Evolutionary conservation across 2,888 invertebrate genomes (phyloP).

Genomic region (Agrotis clavis): DNA sequence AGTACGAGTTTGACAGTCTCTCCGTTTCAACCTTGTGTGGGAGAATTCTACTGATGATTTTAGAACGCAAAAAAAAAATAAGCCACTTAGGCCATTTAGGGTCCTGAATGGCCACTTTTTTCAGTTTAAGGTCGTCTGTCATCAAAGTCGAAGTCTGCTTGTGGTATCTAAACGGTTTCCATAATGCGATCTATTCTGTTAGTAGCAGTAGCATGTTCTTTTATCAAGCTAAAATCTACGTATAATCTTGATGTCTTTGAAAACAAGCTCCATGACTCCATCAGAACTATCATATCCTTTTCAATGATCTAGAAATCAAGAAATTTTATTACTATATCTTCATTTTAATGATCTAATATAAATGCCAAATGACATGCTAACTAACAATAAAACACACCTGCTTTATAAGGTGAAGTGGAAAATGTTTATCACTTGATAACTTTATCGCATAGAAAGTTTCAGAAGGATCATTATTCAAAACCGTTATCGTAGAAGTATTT

Average conservation of each 20-base stretch:
- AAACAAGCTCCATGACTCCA: not conserved
- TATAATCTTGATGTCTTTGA: conserved; percentile 3
- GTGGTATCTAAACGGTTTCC: not conserved
- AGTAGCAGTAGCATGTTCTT: not conserved
- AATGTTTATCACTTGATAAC: conserved; percentile 43
- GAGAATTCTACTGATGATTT: too few species aligned
- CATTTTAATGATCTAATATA: conserved; percentile 58
- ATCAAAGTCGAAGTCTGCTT: too few species aligned
- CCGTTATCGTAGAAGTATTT: too few species aligned
- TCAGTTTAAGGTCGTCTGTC: too few species aligned
- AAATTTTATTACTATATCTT: conserved; percentile 49
- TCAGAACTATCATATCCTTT: conserved; percentile 6
- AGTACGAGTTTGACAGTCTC: too few species aligned
- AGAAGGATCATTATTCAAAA: conserved; percentile 26
- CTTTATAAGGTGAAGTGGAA: conserved; percentile 49
- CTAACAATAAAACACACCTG: conserved; percentile 51
- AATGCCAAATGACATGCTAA: conserved; percentile 62
- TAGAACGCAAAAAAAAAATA: too few species aligned
- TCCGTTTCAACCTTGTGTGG: too few species aligned
- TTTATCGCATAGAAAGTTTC: not conserved
- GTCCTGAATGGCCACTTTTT: too few species aligned
- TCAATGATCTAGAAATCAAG: conserved; percentile 38
- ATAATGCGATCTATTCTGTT: not conserved
- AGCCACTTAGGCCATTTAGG: too few species aligned
- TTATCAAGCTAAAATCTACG: conserved; percentile 10